Conservation (phyloP, 2,888 invertebrate genomes). For the Tanytarsus gracilentus region DNA sequence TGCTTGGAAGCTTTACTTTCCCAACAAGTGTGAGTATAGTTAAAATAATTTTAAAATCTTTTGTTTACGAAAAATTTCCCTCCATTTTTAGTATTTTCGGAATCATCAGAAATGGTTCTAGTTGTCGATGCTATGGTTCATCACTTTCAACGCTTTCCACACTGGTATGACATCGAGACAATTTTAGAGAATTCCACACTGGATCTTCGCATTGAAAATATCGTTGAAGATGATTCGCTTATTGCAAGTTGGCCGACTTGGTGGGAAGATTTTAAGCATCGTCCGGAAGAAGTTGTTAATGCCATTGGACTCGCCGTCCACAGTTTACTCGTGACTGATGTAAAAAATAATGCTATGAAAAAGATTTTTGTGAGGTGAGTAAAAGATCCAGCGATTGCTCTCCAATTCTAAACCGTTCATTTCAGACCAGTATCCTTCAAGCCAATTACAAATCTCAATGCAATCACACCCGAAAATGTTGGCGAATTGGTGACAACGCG, state of each 20-base stretch:
- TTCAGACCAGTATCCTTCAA: slow-evolving; percentile 56
- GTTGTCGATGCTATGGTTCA: not conserved
- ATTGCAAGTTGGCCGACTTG: slow-evolving; percentile 54
- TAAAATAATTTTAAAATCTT: not conserved
- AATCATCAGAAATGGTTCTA: not conserved
- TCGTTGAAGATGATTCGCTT: slow-evolving; percentile 52
- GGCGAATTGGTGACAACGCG: slow-evolving; percentile 69
- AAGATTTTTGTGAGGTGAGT: slow-evolving; percentile 10
- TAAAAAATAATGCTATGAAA: slow-evolving; percentile 11
- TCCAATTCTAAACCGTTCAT: slow-evolving; percentile 41
- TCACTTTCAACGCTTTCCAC: slow-evolving; percentile 40
- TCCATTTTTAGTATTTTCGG: not conserved
- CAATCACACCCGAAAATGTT: slow-evolving; percentile 62
- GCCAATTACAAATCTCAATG: slow-evolving; percentile 55
- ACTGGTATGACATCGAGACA: slow-evolving; percentile 40
- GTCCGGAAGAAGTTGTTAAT: slow-evolving; percentile 57
- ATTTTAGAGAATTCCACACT: slow-evolving; percentile 21
- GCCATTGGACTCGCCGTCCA: slow-evolving; percentile 72
- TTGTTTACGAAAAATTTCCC: not conserved
- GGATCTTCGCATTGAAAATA: slow-evolving; percentile 47
- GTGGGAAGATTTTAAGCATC: slow-evolving; percentile 53
- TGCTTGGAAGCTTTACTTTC: slow-evolving; percentile 73
- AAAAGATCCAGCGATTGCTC: too few relatives aligned
- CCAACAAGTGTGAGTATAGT: slow-evolving; percentile 50
- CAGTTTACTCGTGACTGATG: slow-evolving; percentile 46